Conservation (phyloP, 2,797 vertebrate genomes). For the Rhabdomys pumilio region DNA sequence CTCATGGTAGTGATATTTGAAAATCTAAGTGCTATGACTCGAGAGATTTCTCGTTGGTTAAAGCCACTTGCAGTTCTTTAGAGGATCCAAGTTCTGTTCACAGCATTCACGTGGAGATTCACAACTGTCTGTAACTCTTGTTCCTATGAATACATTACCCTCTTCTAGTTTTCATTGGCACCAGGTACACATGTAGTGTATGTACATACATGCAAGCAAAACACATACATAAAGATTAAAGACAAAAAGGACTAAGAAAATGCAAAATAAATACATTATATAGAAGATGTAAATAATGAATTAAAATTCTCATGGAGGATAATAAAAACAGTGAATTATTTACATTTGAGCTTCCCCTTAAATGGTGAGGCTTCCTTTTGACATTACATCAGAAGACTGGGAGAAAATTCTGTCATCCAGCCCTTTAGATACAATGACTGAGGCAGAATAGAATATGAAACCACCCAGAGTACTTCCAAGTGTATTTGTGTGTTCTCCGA, state of each 20-base stretch:
- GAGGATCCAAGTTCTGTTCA: neutral
- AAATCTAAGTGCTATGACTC: neutral
- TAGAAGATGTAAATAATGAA: neutral
- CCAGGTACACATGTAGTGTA: neutral
- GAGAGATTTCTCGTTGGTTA: neutral
- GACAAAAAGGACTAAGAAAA: neutral
- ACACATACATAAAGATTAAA: neutral
- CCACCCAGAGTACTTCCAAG: neutral
- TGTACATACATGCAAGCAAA: neutral
- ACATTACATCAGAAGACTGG: neutral
- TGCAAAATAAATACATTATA: neutral
- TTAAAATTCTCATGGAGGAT: neutral
- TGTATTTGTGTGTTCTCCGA: neutral
- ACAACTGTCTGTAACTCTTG: neutral
- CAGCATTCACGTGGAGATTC: neutral
- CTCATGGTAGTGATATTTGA: neutral
- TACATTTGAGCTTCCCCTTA: neutral
- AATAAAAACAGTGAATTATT: neutral
- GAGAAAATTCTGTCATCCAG: neutral
- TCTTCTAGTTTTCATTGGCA: neutral
- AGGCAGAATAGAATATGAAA: neutral
- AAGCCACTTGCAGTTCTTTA: neutral
- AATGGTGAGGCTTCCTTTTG: neutral
- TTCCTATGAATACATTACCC: neutral
- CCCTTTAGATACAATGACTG: neutral